Base-by-base conservation (phyloP, 2,113 vertebrate species). In the Pelvicachromis taeniatus region DNA sequence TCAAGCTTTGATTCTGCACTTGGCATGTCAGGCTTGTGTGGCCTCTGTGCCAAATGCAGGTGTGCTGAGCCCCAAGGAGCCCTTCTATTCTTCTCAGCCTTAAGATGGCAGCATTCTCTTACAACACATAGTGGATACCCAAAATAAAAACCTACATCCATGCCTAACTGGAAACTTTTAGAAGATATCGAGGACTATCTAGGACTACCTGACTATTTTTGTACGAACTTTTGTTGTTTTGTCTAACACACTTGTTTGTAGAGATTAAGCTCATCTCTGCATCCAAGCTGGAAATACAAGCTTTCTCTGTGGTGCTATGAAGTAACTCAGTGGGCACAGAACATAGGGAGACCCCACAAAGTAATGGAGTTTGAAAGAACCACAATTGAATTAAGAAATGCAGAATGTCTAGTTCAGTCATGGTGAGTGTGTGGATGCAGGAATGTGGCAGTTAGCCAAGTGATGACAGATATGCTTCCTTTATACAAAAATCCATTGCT, bases 71-170 rank as follows among this genome's bases (percentile, higher is more conserved):
- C 63, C 56, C 21, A 52, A 33, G 58, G 68, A 88, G 48, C 31
- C 53, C 81, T 54, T 86, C 78, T 87, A 12, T 85, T 87, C 87
- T 68, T 31, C 31, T 75, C 82, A 81, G 87, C 94, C 95, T 95
- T 93, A 90, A 93, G 94, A 93, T 93, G 95, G 94, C 93, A 95
- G 93, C 85, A 83, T 93, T 90, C 80, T 84, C 88, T 77, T 84
- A 50, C 23, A 75, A 29, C 9, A 75, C 42, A 50, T 16, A 52
- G 17, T 75, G 42, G 45, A 50, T 50, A 1, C 45, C 70, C 42
- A 75, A 75, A 52, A 52, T 75, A 52, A 54, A 31, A 21, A 86
- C 80, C 75, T 78, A 59, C 21, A 73, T 9, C 45, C 33, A 78
- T 82, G 80, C 42, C 82, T 83, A 81, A 38, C 75, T 48, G 40